These are phyloP conservation scores for Sinonovacula constricta DNA, from an alignment of 1,140 invertebrate genomes.

Conservation along the genomic window DNA sequence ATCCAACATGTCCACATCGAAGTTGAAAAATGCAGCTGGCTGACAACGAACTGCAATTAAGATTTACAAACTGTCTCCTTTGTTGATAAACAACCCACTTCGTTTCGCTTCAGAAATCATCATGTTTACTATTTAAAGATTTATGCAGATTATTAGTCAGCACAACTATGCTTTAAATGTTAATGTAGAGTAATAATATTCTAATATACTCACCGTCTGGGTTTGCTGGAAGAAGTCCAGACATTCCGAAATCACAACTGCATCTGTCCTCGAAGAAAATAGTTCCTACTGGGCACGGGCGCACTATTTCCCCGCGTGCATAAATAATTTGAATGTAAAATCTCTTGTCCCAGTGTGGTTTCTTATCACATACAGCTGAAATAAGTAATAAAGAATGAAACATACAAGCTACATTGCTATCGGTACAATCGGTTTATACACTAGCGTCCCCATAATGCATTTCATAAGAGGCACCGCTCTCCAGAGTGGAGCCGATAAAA, in stretches of 20 bases:
- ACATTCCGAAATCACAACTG: slow-evolving; percentile 30
- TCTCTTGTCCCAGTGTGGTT: slow-evolving; percentile 44
- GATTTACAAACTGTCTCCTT: too few relatives aligned
- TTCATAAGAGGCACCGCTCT: too few relatives aligned
- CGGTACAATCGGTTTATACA: too few relatives aligned
- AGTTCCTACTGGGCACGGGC: slow-evolving; percentile 43
- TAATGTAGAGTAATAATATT: too few relatives aligned
- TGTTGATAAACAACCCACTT: too few relatives aligned
- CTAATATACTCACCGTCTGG: slow-evolving; percentile 28
- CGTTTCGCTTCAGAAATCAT: neutral
- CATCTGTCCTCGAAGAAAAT: slow-evolving; percentile 36
- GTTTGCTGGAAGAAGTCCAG: slow-evolving; percentile 21
- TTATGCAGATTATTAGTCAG: too few relatives aligned
- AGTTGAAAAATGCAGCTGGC: slow-evolving; percentile 53
- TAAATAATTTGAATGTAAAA: slow-evolving; percentile 45
- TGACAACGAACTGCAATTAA: slow-evolving; percentile 55
- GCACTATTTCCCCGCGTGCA: slow-evolving; percentile 42
- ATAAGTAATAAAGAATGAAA: too few relatives aligned
- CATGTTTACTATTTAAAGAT: neutral
- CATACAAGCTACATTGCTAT: too few relatives aligned
- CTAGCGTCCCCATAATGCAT: too few relatives aligned
- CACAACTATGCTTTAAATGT: too few relatives aligned
- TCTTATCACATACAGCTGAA: slow-evolving; percentile 39
- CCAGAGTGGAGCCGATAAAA: too few relatives aligned
- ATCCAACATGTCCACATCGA: slow-evolving; percentile 56